Evolutionary conservation across 1,140 invertebrate genomes (phyloP).

Genomic region (Brevipalpus yothersi): DNA sequence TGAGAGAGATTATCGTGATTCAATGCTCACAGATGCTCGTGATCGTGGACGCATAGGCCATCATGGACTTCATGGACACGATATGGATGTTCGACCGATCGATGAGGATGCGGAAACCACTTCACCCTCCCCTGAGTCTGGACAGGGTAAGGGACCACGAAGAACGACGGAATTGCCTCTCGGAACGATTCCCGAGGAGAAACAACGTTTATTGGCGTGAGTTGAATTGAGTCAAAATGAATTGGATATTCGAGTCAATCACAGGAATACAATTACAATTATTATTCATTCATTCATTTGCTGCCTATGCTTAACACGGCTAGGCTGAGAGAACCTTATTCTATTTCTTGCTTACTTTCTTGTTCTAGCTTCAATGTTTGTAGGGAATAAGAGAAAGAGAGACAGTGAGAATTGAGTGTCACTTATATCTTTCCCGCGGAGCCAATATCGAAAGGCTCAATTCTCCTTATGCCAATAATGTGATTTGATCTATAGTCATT

Average conservation of each 20-base stretch:
- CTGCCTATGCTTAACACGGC: too few species aligned
- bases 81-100: not conserved
- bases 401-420: too few species aligned
- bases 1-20: not conserved
- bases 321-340: too few species aligned
- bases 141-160: not conserved
- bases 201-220: constrained; percentile 21
- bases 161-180: not conserved
- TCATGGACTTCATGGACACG: not conserved
- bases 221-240: constrained; percentile 55
- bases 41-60: not conserved
- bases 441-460: too few species aligned
- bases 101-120: not conserved
- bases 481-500: too few species aligned
- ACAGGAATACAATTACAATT: constrained; percentile 33
- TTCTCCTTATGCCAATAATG: too few species aligned
- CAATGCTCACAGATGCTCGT: not conserved
- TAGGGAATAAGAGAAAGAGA: too few species aligned
- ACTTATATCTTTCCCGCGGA: too few species aligned
- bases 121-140: not conserved
- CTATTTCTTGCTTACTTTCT: too few species aligned
- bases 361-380: too few species aligned
- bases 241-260: constrained; percentile 64
- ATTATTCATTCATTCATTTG: too few species aligned
- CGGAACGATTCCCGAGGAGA: constrained; percentile 7